Percentiles rank a stretch among this genome's conserved stretches.
Evolutionary conservation across 2,888 invertebrate species (phyloP).

Genomic region (Theretra japonica): DNA sequence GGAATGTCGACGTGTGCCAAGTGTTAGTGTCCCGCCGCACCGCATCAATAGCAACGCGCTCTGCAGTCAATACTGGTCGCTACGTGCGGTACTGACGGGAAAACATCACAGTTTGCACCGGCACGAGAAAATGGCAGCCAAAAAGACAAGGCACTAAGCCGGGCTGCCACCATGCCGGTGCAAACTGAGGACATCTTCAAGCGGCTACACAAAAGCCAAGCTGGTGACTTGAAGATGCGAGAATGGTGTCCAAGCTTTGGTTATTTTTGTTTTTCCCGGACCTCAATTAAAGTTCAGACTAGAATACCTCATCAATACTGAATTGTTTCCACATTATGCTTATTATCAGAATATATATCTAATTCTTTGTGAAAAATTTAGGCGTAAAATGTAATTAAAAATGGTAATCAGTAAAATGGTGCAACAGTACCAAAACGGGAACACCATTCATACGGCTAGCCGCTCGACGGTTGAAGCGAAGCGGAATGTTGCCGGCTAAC

Average conservation of each 20-base stretch:
- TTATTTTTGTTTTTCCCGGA: neutral
- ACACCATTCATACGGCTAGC: slow-evolving; percentile 15
- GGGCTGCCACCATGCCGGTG: neutral
- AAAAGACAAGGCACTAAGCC: neutral
- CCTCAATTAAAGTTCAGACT: neutral
- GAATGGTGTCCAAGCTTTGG: slow-evolving; percentile 12
- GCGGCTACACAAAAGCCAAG: slow-evolving; percentile 1
- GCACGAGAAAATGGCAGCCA: neutral
- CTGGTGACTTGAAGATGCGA: slow-evolving; percentile 9
- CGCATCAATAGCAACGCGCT: neutral
- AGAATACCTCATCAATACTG: neutral
- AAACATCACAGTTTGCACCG: neutral
- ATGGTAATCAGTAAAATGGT: too few relatives aligned
- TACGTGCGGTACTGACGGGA: neutral
- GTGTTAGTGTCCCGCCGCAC: slow-evolving; percentile 17
- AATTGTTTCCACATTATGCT: too few relatives aligned
- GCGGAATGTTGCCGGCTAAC: neutral
- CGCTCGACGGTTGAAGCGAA: neutral
- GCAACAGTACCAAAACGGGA: neutral
- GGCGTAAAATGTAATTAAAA: neutral
- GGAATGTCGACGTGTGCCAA: neutral
- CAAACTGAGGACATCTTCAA: slow-evolving; percentile 9
- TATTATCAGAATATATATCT: neutral
- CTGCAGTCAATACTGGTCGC: neutral
- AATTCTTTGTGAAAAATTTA: neutral